Conservation (phyloP, 2,113 vertebrate species). For the Hymenochirus boettgeri region DNA sequence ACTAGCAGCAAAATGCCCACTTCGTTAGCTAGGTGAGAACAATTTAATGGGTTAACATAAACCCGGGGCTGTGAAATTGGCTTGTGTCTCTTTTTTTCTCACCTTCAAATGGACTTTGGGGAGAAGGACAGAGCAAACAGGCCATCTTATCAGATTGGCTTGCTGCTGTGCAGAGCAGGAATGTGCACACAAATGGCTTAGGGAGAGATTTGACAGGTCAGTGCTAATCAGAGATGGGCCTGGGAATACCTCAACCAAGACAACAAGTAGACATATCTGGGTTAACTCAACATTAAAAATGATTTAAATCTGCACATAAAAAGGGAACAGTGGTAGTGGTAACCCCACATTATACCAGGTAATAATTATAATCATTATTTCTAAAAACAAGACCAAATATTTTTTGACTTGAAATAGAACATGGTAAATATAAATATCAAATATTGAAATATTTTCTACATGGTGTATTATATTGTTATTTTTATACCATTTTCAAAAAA, state of each 20-base stretch:
- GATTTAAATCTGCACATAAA: background rate
- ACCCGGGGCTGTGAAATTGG: background rate
- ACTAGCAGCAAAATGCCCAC: background rate
- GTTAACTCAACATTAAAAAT: background rate
- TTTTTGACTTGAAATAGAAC: no score
- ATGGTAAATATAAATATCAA: no score
- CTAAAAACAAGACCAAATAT: no score
- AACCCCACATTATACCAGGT: no score
- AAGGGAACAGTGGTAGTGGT: no score
- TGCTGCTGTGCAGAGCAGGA: slow-evolving; percentile 45
- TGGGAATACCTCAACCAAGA: slow-evolving; percentile 62
- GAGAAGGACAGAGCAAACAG: slow-evolving; percentile 51
- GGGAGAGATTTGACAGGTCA: slow-evolving; percentile 69
- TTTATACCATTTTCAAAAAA: no score
- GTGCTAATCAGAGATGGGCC: slow-evolving; percentile 65
- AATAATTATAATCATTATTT: no score
- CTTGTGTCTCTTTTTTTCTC: slow-evolving; percentile 33
- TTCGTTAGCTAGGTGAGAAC: slow-evolving; percentile 4
- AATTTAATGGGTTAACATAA: slow-evolving; percentile 8
- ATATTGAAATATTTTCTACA: no score
- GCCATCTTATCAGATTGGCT: slow-evolving; percentile 49
- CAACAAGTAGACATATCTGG: slow-evolving; percentile 40
- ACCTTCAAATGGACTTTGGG: slow-evolving; percentile 18
- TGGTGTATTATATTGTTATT: no score
- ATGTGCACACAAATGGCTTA: slow-evolving; percentile 70